Conservation (phyloP, 1,140 invertebrate species). For the Zaprionus nigranus region DNA sequence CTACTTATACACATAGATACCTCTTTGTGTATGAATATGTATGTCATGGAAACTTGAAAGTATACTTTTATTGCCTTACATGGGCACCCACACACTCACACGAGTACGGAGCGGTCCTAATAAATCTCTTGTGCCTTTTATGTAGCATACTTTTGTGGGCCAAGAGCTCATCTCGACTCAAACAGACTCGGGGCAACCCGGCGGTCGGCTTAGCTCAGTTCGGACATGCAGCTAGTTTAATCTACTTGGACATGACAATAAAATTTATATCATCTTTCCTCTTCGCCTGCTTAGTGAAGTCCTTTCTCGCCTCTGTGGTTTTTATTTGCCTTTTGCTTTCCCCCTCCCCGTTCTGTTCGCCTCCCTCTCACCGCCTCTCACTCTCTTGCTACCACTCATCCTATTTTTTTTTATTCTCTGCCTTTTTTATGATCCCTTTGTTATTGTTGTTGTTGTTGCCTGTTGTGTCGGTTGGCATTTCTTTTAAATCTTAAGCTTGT, state of each 20-base stretch:
- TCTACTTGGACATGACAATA: conserved; percentile 83
- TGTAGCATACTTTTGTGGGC: conserved; percentile 68
- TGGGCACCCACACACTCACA: conserved; percentile 16
- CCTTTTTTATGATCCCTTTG: conserved; percentile 62
- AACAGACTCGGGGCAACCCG: conserved; percentile 11
- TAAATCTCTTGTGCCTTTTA: conserved; percentile 71
- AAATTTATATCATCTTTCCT: conserved; percentile 81
- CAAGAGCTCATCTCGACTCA: conserved; percentile 23
- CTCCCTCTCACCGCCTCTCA: conserved; percentile 14
- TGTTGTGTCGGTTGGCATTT: conserved; percentile 58
- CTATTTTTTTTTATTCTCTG: conserved; percentile 74
- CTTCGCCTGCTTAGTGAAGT: conserved; percentile 73
- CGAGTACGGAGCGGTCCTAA: conserved; percentile 46
- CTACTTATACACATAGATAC: not conserved
- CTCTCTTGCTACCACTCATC: conserved; percentile 32
- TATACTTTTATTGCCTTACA: conserved; percentile 50
- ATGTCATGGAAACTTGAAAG: conserved; percentile 53
- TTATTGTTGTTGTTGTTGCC: conserved; percentile 56
- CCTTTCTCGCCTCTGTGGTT: conserved; percentile 76
- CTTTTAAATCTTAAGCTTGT: conserved; percentile 71
- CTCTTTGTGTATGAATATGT: conserved; percentile 26
- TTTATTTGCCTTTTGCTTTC: conserved; percentile 70
- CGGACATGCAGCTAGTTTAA: conserved; percentile 78
- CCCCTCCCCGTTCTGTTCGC: conserved; percentile 7
- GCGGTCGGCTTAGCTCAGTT: conserved; percentile 25